Evolutionary conservation across 2,113 vertebrate genomes (phyloP).

Genomic region (Phalacrocorax aristotelis): DNA sequence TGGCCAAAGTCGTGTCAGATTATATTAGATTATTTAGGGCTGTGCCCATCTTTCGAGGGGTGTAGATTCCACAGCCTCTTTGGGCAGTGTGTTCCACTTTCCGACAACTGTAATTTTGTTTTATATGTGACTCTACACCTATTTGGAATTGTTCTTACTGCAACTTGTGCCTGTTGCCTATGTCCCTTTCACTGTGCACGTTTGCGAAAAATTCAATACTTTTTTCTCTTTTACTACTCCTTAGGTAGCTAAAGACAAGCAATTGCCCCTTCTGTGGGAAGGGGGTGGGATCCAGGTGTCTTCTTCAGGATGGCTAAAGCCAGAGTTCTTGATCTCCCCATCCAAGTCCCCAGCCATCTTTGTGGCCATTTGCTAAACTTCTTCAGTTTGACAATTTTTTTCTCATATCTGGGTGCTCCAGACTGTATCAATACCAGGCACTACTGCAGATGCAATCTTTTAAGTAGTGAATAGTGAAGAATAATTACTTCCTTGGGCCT

Average conservation of each 20-base stretch:
- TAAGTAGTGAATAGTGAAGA: neutral
- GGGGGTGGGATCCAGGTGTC: neutral
- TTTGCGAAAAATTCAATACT: neutral
- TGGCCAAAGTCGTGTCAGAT: neutral
- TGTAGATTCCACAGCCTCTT: neutral
- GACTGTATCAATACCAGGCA: neutral
- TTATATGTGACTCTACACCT: neutral
- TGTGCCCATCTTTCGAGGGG: neutral
- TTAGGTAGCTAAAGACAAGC: neutral
- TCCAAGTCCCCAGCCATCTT: neutral
- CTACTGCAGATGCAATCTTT: neutral
- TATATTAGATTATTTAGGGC: neutral
- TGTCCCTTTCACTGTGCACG: neutral
- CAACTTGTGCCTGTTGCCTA: neutral
- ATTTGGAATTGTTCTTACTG: neutral
- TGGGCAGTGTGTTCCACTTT: neutral
- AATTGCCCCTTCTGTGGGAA: neutral
- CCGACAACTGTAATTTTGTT: neutral
- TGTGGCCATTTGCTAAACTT: neutral
- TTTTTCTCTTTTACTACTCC: neutral
- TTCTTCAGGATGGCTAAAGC: neutral
- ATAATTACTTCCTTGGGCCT: neutral
- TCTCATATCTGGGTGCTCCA: neutral
- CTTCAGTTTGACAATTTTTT: neutral
- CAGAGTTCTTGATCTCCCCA: fast-evolving